Percentiles rank a stretch among this genome's conserved stretches.
phyloP scores from a whole-genome alignment of 2,888 invertebrate genomes.

The Calliopum simillimum region DNA sequence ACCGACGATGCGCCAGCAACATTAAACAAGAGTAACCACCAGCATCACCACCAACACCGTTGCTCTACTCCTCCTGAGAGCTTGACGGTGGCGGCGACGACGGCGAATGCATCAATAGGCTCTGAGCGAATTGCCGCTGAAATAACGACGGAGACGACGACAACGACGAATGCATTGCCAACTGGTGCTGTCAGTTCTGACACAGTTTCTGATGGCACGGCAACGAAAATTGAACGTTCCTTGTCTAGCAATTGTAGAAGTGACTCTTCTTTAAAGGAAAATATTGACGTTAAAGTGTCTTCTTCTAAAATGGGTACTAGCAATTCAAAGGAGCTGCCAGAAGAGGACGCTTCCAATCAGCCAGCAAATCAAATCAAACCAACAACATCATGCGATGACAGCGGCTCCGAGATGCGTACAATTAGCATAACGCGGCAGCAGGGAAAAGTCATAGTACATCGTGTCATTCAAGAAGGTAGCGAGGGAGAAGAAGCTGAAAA shows the following conservation, averaged over 20 bases:
- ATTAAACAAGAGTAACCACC: neutral
- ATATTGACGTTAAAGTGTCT: neutral
- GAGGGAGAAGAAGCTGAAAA: neutral
- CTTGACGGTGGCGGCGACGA: neutral
- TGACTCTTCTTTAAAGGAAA: neutral
- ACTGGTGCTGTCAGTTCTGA: conserved; percentile 10
- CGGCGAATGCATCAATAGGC: neutral
- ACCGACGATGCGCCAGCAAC: neutral
- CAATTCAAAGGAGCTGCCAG: conserved; percentile 18
- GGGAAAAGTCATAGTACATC: conserved; percentile 47
- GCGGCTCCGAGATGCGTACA: conserved; percentile 8
- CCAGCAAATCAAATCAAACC: neutral
- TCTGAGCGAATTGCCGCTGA: neutral
- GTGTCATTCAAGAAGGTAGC: conserved; percentile 36
- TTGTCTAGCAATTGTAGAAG: neutral
- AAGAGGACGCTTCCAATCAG: neutral
- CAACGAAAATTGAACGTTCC: conserved; percentile 3
- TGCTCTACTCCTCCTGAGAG: neutral
- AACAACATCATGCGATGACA: neutral
- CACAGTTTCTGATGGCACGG: conserved; percentile 31
- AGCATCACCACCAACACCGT: neutral
- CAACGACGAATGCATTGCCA: conserved; percentile 33
- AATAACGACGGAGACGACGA: conserved; percentile 31
- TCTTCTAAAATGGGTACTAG: conserved; percentile 30
- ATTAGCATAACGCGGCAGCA: conserved; percentile 26